Conservation (phyloP, 1,140 invertebrate species). For the Plectrocnemia conspersa region DNA sequence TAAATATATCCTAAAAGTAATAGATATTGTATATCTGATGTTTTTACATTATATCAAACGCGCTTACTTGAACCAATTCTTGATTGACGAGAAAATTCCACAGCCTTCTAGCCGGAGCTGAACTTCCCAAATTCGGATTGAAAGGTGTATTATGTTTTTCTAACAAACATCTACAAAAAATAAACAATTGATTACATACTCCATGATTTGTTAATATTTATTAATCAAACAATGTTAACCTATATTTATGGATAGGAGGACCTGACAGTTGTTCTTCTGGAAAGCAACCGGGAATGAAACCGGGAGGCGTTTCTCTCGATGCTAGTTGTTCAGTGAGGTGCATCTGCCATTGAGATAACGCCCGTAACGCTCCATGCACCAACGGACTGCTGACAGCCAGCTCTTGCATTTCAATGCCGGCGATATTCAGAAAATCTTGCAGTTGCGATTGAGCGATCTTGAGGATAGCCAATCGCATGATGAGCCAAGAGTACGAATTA, state of each 20-base stretch:
- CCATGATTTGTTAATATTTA: neutral
- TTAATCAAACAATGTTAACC: slow-evolving; percentile 43
- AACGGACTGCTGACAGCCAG: slow-evolving; percentile 90
- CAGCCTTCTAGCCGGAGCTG: slow-evolving; percentile 77
- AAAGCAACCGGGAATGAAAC: slow-evolving; percentile 82
- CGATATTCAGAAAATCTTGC: slow-evolving; percentile 62
- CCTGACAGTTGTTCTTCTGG: slow-evolving; percentile 66
- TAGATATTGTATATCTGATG: too few species aligned
- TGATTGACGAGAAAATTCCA: slow-evolving; percentile 94
- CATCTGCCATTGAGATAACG: slow-evolving; percentile 85
- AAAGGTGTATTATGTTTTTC: slow-evolving; percentile 96
- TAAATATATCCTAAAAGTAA: slow-evolving; percentile 79
- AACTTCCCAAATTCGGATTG: slow-evolving; percentile 65
- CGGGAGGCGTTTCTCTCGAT: slow-evolving; percentile 63
- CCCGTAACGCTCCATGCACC: slow-evolving; percentile 82
- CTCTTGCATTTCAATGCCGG: slow-evolving; percentile 89
- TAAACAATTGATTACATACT: slow-evolving; percentile 5
- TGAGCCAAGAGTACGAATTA: slow-evolving; percentile 89
- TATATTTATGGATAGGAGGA: slow-evolving; percentile 89
- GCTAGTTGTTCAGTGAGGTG: slow-evolving; percentile 74
- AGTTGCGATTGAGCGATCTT: slow-evolving; percentile 79
- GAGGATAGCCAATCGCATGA: slow-evolving; percentile 85
- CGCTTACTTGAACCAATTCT: slow-evolving; percentile 71
- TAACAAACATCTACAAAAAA: slow-evolving; percentile 62
- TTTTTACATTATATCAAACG: slow-evolving; percentile 9